A percentile compares a stretch with the other conserved stretches of the same genome.
These are phyloP conservation scores for Coelopa pilipes DNA, from an alignment of 2,888 invertebrate species.

Conservation along the genomic window DNA sequence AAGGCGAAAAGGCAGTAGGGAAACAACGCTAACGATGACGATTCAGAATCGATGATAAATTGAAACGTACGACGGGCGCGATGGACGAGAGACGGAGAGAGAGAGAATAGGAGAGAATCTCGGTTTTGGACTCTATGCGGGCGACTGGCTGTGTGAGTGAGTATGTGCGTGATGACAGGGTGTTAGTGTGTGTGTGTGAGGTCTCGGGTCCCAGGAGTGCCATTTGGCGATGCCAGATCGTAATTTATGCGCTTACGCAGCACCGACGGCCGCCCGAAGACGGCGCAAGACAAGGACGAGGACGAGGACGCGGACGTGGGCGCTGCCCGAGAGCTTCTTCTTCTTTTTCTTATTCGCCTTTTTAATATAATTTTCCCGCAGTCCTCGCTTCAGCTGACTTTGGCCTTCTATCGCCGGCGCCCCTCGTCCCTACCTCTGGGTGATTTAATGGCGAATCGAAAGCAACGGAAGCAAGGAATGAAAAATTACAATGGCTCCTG, in stretches of 20 bases:
- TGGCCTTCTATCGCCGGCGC: no score
- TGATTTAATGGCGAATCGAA: no score
- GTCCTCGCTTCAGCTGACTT: no score
- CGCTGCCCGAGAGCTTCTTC: no score
- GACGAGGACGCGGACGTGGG: no score
- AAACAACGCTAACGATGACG: constrained; percentile 27
- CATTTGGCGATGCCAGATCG: constrained; percentile 26
- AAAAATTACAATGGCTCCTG: no score
- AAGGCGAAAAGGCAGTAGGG: background rate
- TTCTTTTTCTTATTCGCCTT: no score
- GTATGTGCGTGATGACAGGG: background rate
- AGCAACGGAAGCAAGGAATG: no score
- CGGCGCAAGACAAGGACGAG: no score
- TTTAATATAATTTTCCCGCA: no score
- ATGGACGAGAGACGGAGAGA: background rate
- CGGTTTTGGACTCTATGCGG: background rate
- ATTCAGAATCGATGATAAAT: constrained; percentile 10
- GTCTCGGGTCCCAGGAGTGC: constrained; percentile 5
- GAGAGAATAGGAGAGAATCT: background rate
- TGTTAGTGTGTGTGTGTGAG: background rate
- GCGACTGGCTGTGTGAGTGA: background rate
- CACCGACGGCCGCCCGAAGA: no score
- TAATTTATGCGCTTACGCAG: constrained; percentile 30
- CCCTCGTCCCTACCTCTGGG: no score
- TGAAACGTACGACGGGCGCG: background rate